Percentiles rank a stretch among this genome's conserved stretches.
phyloP scores from a whole-genome alignment of 2,888 invertebrate genomes.

The Lepeophtheirus nordmannii region DNA sequence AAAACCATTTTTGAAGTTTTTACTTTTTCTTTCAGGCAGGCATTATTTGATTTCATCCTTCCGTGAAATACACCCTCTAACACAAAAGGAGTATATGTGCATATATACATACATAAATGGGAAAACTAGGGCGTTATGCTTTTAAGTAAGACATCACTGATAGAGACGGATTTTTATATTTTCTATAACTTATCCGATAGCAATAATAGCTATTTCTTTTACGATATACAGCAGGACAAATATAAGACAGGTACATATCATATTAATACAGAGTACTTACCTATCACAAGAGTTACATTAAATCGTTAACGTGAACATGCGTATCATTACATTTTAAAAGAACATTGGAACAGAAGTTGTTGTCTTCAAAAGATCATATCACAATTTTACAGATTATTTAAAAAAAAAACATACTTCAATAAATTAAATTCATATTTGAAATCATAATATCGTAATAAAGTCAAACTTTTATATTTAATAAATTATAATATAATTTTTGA shows the following conservation, averaged over 20 bases:
- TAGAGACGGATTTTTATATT: background rate
- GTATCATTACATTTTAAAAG: too few relatives aligned
- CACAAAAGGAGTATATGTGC: background rate
- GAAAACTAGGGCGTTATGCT: background rate
- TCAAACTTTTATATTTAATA: background rate
- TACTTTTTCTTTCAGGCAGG: constrained; percentile 5
- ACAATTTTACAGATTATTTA: background rate
- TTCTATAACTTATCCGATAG: background rate
- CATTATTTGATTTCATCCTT: background rate
- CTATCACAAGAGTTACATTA: constrained; percentile 1
- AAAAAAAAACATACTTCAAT: background rate
- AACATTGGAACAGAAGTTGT: background rate
- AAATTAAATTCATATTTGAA: too few relatives aligned
- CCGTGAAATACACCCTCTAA: background rate
- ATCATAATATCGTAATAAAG: too few relatives aligned
- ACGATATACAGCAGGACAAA: background rate
- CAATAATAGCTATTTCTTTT: background rate
- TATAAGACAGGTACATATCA: background rate
- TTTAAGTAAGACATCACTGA: background rate
- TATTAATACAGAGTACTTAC: background rate
- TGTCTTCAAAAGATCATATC: background rate
- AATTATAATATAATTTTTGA: background rate
- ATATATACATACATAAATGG: background rate
- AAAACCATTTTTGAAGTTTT: background rate
- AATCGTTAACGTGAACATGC: background rate